Conservation (phyloP, 2,888 invertebrate genomes). For the Drosophila mettleri region DNA sequence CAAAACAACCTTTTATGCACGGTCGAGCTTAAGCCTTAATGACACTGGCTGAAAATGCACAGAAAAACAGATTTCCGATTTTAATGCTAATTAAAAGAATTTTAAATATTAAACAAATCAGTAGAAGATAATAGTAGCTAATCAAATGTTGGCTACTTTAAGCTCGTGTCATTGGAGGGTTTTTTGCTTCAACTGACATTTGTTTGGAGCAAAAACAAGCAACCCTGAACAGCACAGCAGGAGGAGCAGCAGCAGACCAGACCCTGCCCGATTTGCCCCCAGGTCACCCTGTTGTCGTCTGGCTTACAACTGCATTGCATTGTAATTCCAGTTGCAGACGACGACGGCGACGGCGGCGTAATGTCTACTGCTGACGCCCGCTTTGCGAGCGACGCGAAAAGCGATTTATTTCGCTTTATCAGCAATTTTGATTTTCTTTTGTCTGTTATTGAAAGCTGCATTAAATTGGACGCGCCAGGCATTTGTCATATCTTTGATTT, state of each 20-base stretch:
- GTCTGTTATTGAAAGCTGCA: slow-evolving; percentile 57
- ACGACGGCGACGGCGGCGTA: slow-evolving; percentile 41
- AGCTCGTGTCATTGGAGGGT: slow-evolving; percentile 34
- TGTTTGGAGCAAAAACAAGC: slow-evolving; percentile 23
- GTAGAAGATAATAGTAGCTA: too few species aligned
- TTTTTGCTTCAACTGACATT: slow-evolving; percentile 23
- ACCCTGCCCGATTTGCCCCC: slow-evolving; percentile 4
- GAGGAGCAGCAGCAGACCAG: slow-evolving; percentile 19
- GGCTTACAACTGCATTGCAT: slow-evolving; percentile 45
- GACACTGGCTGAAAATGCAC: slow-evolving; percentile 9
- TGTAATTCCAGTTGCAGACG: slow-evolving; percentile 62
- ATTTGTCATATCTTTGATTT: slow-evolving; percentile 77
- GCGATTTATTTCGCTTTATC: slow-evolving; percentile 76
- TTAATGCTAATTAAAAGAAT: too few species aligned
- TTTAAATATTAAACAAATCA: too few species aligned
- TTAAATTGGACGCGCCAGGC: slow-evolving; percentile 46
- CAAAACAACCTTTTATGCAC: slow-evolving; percentile 8
- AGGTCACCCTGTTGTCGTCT: slow-evolving; percentile 32
- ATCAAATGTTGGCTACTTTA: neutral
- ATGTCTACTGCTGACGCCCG: slow-evolving; percentile 52
- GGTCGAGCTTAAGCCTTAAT: neutral
- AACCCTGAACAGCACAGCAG: slow-evolving; percentile 50
- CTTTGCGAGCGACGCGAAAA: slow-evolving; percentile 44
- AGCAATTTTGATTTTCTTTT: slow-evolving; percentile 69
- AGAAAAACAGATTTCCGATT: too few species aligned